These are phyloP conservation scores for Atopsyche davidsoni DNA, from an alignment of 1,140 invertebrate genomes.

Conservation along the genomic window DNA sequence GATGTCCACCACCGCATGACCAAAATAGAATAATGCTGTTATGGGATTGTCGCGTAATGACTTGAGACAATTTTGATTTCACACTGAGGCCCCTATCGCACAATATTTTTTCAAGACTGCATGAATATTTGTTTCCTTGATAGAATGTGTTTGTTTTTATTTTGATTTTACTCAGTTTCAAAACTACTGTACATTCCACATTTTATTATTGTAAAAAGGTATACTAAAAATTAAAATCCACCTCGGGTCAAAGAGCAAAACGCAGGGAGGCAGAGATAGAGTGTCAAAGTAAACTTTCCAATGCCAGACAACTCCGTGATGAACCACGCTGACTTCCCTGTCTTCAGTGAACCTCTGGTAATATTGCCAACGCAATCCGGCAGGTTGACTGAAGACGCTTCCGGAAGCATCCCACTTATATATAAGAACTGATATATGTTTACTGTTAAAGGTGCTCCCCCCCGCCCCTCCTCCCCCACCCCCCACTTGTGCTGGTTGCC, in stretches of 20 bases:
- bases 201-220: conserved; percentile 14
- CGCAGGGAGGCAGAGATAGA: conserved; percentile 24
- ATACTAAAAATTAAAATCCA: conserved; percentile 23
- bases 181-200: conserved; percentile 20
- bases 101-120: conserved; percentile 29
- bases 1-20: conserved; percentile 25
- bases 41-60: conserved; percentile 30
- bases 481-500: conserved; percentile 27
- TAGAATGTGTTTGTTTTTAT: conserved; percentile 29
- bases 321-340: conserved; percentile 1
- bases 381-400: conserved; percentile 1
- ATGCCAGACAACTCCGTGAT: conserved; percentile 6
- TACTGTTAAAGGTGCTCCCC: conserved; percentile 2
- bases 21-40: conserved; percentile 28
- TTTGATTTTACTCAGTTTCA: conserved; percentile 21
- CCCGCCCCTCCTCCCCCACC: conserved; percentile 3
- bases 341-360: conserved; percentile 7
- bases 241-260: conserved; percentile 12
- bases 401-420: neutral
- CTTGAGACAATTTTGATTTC: conserved; percentile 26
- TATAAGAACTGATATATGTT: conserved; percentile 5
- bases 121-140: conserved; percentile 29
- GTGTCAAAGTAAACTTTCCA: conserved; percentile 17
- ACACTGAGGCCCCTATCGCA: conserved; percentile 29
- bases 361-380: conserved; percentile 12